Conservation (phyloP, 2,797 vertebrate species). For the Amblyopsis hoosieri region DNA sequence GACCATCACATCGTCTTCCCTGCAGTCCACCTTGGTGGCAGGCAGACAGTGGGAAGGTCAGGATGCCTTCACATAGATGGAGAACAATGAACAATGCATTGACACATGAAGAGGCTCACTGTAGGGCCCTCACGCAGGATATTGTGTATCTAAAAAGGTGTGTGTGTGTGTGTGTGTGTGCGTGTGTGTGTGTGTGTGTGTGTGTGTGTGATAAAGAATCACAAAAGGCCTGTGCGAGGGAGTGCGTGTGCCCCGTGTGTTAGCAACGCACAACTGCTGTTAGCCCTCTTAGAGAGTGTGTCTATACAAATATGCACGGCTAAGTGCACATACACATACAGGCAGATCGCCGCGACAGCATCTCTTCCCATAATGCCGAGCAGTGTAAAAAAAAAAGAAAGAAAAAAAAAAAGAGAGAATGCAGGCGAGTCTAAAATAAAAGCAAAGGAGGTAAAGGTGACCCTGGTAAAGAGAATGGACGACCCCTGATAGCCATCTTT, state of each 20-base stretch:
- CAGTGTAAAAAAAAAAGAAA: slow-evolving; percentile 63
- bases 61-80: slow-evolving; percentile 71
- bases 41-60: slow-evolving; percentile 70
- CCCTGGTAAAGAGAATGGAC: slow-evolving; percentile 84
- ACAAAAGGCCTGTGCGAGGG: too few species aligned
- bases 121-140: slow-evolving; percentile 27
- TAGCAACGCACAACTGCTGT: too few species aligned
- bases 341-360: slow-evolving; percentile 31
- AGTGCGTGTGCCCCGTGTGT: too few species aligned
- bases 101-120: slow-evolving; percentile 50
- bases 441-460: slow-evolving; percentile 84
- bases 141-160: slow-evolving; percentile 9
- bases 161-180: slow-evolving; percentile 18
- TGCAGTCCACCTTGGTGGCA: slow-evolving; percentile 39
- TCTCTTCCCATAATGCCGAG: slow-evolving; percentile 56
- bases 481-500: slow-evolving; percentile 92
- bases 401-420: slow-evolving; percentile 51
- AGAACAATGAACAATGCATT: slow-evolving; percentile 74
- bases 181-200: not conserved
- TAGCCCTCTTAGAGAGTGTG: not conserved
- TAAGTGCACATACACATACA: not conserved
- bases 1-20: not conserved
- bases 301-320: not conserved
- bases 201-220: not conserved
- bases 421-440: slow-evolving; percentile 59